Conservation (phyloP, 2,113 vertebrate genomes). For the Lycocorax pyrrhopterus region DNA sequence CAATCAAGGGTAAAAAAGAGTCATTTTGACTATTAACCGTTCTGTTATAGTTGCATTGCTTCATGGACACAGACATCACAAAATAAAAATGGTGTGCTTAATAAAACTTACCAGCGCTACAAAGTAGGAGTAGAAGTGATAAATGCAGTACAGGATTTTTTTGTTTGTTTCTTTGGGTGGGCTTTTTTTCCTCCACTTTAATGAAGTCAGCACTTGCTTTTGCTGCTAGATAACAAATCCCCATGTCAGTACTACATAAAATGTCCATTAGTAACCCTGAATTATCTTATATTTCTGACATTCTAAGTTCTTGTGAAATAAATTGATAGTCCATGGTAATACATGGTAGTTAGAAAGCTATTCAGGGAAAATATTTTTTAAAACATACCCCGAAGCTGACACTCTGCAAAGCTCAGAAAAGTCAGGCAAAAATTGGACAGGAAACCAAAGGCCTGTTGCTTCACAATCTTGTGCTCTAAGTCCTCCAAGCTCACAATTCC, state of each 20-base stretch:
- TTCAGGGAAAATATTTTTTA: neutral
- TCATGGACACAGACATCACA: neutral
- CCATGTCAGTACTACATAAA: neutral
- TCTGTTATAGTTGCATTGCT: neutral
- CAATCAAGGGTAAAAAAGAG: neutral
- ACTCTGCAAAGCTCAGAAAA: neutral
- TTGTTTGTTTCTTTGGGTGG: neutral
- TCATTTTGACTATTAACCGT: neutral
- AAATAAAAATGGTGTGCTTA: neutral
- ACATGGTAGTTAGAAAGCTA: neutral
- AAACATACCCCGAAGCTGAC: neutral
- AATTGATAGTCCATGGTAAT: neutral
- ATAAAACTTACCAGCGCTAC: neutral
- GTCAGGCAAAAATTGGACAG: neutral
- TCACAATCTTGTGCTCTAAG: neutral
- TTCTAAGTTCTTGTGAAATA: conserved; percentile 15
- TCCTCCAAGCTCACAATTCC: neutral
- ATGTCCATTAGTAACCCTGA: conserved; percentile 16
- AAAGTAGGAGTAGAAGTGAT: neutral
- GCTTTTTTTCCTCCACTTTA: neutral
- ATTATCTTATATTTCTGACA: conserved; percentile 31
- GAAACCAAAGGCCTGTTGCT: neutral
- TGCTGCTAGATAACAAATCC: conserved; percentile 39
- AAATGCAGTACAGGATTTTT: neutral
- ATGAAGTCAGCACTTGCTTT: neutral